Percentiles rank a stretch among this genome's conserved stretches.
phyloP scores from a whole-genome alignment of 2,888 invertebrate genomes.

The Yponomeuta malinellus region DNA sequence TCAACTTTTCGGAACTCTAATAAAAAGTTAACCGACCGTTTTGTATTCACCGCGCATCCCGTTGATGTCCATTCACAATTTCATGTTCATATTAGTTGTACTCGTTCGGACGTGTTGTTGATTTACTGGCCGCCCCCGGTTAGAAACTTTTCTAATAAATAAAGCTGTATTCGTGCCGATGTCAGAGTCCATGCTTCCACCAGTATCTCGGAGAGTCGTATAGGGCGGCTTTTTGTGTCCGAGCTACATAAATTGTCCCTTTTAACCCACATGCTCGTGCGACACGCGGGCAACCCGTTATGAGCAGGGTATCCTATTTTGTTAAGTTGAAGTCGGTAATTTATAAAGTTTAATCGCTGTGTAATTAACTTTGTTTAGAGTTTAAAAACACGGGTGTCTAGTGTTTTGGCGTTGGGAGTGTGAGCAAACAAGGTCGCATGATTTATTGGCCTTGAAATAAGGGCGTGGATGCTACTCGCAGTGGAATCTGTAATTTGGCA shows the following conservation, averaged over 20 bases:
- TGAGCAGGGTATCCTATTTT: conserved; percentile 59
- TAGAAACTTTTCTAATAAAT: conserved; percentile 70
- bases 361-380: conserved; percentile 51
- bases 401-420: neutral
- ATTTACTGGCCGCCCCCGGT: conserved; percentile 58
- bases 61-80: conserved; percentile 30
- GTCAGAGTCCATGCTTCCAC: conserved; percentile 62
- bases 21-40: conserved; percentile 28
- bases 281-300: conserved; percentile 37
- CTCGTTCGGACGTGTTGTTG: conserved; percentile 52
- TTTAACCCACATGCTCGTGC: conserved; percentile 37
- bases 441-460: neutral
- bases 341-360: conserved; percentile 61
- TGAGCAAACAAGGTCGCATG: neutral
- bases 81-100: conserved; percentile 39
- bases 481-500: neutral
- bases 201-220: conserved; percentile 43
- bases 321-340: conserved; percentile 53
- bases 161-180: conserved; percentile 63
- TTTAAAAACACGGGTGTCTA: conserved; percentile 29
- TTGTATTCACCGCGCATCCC: conserved; percentile 25
- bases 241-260: conserved; percentile 61
- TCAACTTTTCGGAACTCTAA: conserved; percentile 32
- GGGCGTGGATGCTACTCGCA: neutral
- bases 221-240: conserved; percentile 52